A percentile compares a stretch with the other conserved stretches of the same genome.
phyloP scores from a whole-genome alignment of 2,888 invertebrate genomes.

The Melinaea marsaeus region DNA sequence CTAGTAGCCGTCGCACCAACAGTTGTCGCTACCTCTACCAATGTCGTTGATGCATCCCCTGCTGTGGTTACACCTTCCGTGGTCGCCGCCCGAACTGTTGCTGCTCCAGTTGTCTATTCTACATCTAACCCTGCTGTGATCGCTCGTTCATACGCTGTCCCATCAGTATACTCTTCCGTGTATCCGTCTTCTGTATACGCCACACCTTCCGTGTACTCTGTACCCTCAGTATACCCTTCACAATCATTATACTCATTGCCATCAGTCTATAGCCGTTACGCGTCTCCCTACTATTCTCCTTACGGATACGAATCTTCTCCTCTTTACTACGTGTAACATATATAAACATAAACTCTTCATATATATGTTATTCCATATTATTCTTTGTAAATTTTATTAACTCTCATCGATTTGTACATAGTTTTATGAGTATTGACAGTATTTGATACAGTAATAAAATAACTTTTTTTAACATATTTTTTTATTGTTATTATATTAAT shows the following conservation, averaged over 20 bases:
- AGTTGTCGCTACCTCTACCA: constrained; percentile 28
- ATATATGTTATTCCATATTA: no score
- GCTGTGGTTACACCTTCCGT: constrained; percentile 34
- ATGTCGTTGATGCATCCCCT: constrained; percentile 15
- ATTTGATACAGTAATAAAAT: no score
- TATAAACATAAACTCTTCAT: background rate
- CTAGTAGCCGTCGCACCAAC: constrained; percentile 24
- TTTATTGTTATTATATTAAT: no score
- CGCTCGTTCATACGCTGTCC: constrained; percentile 30
- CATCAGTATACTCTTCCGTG: constrained; percentile 29
- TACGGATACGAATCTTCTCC: background rate
- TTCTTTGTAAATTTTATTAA: no score
- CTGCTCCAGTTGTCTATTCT: constrained; percentile 33
- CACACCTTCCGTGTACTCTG: constrained; percentile 29
- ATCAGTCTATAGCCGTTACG: background rate
- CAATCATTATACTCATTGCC: constrained; percentile 20
- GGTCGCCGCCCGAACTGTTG: constrained; percentile 33
- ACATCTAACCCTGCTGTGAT: constrained; percentile 36
- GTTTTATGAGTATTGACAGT: no score
- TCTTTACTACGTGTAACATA: background rate
- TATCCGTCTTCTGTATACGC: constrained; percentile 26
- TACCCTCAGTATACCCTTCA: constrained; percentile 27
- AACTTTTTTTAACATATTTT: no score
- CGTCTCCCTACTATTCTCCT: constrained; percentile 8
- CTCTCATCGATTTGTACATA: no score